These are phyloP conservation scores for Micropoecilia bifurca DNA, from an alignment of 2,797 vertebrate species.

Conservation along the genomic window DNA sequence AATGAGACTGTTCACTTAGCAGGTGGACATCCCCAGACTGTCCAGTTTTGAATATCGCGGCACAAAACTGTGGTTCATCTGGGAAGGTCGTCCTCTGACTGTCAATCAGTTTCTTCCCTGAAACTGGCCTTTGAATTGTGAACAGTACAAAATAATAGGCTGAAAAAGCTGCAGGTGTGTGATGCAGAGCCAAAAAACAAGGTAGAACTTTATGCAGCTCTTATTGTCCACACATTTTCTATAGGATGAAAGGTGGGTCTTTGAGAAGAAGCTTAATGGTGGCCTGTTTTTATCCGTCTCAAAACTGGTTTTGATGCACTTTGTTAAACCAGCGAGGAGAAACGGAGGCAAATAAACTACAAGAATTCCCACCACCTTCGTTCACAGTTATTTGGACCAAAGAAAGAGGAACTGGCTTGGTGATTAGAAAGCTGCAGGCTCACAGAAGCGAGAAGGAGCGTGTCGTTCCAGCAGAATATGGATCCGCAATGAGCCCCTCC, in stretches of 20 bases:
- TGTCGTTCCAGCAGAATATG: conserved; percentile 42
- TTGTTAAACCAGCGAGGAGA: conserved; percentile 22
- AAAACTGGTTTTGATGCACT: conserved; percentile 18
- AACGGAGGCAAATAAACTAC: conserved; percentile 29
- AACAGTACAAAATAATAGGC: not conserved
- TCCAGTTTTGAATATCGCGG: not conserved
- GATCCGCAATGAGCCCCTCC: conserved; percentile 53
- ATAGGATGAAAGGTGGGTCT: not conserved
- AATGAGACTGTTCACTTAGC: not conserved
- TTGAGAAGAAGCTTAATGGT: not conserved
- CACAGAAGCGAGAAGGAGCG: conserved; percentile 33
- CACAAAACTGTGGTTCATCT: not conserved
- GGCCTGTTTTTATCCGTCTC: not conserved
- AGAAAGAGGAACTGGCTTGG: conserved; percentile 31
- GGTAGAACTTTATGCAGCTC: not conserved
- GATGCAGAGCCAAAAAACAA: not conserved
- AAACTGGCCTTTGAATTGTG: not conserved
- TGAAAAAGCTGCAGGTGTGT: not conserved
- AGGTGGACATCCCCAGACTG: not conserved
- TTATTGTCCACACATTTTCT: not conserved
- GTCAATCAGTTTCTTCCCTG: not conserved
- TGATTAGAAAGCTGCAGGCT: conserved; percentile 41
- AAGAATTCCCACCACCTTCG: conserved; percentile 29
- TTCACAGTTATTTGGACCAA: conserved; percentile 35
- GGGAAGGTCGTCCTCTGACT: not conserved